Base-by-base conservation (phyloP, 2,888 invertebrate species). In the Diaprepes abbreviatus region DNA sequence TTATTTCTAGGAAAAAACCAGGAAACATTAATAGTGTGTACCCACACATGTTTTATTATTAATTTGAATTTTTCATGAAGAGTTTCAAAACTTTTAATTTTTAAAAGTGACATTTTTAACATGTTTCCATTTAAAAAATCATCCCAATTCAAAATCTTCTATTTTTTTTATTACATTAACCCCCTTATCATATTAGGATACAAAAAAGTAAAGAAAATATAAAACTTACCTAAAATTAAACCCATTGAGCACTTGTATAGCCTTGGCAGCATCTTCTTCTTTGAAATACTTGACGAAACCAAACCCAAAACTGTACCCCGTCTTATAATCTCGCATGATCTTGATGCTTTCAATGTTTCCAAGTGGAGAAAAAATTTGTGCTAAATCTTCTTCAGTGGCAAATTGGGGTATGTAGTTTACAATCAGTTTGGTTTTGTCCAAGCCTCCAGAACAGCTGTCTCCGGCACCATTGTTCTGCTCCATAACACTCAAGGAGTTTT, bases 281-380 rank as follows among this genome's bases (percentile, higher is more conserved):
- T 91, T 90, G 60, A 91, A 89, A 84, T 93, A 97, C 85, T 97
- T 96, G 48, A 97, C 95, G 85, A 97, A 97, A 38, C 96, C 97
- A 85, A 96, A 97, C 40, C 97, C 97, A 85, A 93, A 97, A 85
- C 96, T 96, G 87, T 97, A 97, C 54, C 96, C 96, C 84, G 96
- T 96, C 89, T 94, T 87, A 66, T 85, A 87, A 82, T 95, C 95
- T 85, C 93, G 92, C 94, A 95, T 95, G 78, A 97, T 94, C 78
- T 96, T 89, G 83, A 94, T 94, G 77, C 93, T 94, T 82, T 95
- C 95, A 50, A 97, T 90, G 17, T 93, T 93, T 55, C 97, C 97
- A 77, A 95, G 91, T 60, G 92, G 91, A 77, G 92, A 90, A 84
- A 97, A 97, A 87, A 97, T 91, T 74, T 92, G 91, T 82, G 92